Base-by-base conservation (phyloP, 2,113 vertebrate genomes). In the Aegotheles bennettii region DNA sequence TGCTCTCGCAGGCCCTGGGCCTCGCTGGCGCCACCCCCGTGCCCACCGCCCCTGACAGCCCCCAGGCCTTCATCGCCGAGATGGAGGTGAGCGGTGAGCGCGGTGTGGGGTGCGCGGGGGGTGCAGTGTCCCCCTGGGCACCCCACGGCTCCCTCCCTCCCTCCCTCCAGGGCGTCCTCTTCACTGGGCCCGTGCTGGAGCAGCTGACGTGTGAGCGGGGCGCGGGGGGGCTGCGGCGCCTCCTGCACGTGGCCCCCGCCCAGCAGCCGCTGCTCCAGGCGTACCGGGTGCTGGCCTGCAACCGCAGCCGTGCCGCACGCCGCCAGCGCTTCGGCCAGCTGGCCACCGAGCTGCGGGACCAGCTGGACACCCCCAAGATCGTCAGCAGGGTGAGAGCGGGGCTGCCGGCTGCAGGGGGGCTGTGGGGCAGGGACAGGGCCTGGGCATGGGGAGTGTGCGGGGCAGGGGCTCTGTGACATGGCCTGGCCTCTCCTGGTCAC, bases 171-270 rank as follows among this genome's bases (percentile, higher is more conserved):
- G 97, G 97, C 9, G 74, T 98, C 79, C 95, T 99, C 63, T 97
- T 99, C 95, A 98, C 98, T 0, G 98, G 98, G 8, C 69, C 97
- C 2, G 95, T 98, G 80, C 95, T 99, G 94, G 99, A 99, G 96
- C 83, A 70, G 48, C 97, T 99, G 86, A 99, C 99, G 0, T 99
- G 99, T 14, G 91, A 97, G 4, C 98, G 96, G 18, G 96, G 95
- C 16, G 84, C 94, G 0, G 81, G 96, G n/a, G 95, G 96, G 47
- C 97, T 99, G 79, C 97, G 60, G 24, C 98, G 63, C 43, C 98
- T 99, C 91, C 97, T 99, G 19, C 65, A 29, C 0, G 95, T 98
- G 48, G 96, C 98, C 0, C 97, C 98, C 7, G 86, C 94, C 33
- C 98, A 98, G 94, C 97, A 95, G 77, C 80, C 96, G 0, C 74